A percentile compares a stretch with the other conserved stretches of the same genome.
phyloP scores from a whole-genome alignment of 2,888 invertebrate species.

The Habrosyne pyritoides region DNA sequence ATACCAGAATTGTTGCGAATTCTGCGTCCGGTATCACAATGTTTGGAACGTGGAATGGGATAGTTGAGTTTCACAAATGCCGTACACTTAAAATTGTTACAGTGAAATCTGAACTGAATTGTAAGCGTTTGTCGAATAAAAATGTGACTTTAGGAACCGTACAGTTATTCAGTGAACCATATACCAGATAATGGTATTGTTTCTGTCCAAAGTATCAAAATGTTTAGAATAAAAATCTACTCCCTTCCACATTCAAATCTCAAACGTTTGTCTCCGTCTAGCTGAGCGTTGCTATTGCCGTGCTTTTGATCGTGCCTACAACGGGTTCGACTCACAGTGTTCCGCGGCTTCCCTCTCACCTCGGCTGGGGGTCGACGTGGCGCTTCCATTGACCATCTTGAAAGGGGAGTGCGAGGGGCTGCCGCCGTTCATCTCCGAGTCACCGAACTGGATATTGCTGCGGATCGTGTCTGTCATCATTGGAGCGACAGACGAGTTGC shows the following conservation, averaged over 20 bases:
- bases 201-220: no score
- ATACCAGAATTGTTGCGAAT: constrained; percentile 21
- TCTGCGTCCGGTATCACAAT: constrained; percentile 27
- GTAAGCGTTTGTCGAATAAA: neutral
- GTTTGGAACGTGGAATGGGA: constrained; percentile 33
- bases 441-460: constrained; percentile 84
- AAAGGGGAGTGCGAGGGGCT: constrained; percentile 63
- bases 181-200: no score
- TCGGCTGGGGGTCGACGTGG: constrained; percentile 75
- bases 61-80: constrained; percentile 12
- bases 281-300: constrained; percentile 40
- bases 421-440: constrained; percentile 64
- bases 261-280: constrained; percentile 20
- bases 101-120: neutral
- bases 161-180: no score
- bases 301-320: constrained; percentile 70
- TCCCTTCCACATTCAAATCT: constrained; percentile 24
- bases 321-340: constrained; percentile 74
- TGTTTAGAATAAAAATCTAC: constrained; percentile 7
- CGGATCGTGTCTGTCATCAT: constrained; percentile 85
- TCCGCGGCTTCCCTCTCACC: constrained; percentile 76
- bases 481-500: constrained; percentile 74
- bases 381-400: constrained; percentile 69
- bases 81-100: neutral
- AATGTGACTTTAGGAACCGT: no score